Evolutionary conservation across 2,113 vertebrate species (phyloP).

Genomic region (Symphodus melops): DNA sequence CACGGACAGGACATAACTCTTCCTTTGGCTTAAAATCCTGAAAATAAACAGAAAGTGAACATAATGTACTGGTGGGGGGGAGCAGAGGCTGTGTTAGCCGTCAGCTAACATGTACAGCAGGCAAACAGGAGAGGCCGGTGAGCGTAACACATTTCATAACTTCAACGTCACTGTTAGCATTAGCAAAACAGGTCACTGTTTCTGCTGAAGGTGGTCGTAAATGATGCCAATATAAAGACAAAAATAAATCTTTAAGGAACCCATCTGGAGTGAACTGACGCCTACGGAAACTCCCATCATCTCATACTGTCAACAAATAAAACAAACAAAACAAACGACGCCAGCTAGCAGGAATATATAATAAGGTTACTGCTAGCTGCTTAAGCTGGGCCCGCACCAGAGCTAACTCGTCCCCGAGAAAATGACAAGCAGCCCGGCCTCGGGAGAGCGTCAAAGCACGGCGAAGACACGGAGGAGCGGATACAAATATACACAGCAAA

Average conservation of each 20-base stretch:
- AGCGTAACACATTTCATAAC: constrained; percentile 40
- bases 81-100: background rate
- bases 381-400: constrained; percentile 57
- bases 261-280: background rate
- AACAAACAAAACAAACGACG: constrained; percentile 15
- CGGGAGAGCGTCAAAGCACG: background rate
- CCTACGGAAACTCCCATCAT: too few species aligned
- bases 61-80: background rate
- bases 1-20: constrained; percentile 82
- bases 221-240: background rate
- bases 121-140: constrained; percentile 17
- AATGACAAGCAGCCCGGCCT: constrained; percentile 8
- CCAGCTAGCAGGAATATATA: background rate
- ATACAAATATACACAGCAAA: background rate
- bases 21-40: constrained; percentile 47
- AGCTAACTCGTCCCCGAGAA: background rate
- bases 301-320: background rate
- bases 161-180: constrained; percentile 67
- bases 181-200: constrained; percentile 48
- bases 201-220: background rate
- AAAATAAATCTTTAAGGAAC: background rate
- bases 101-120: background rate
- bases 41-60: constrained; percentile 15
- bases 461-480: background rate
- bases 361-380: constrained; percentile 15